Evolutionary conservation across 2,113 vertebrate species (phyloP).

Genomic region (Poecilia latipinna): DNA sequence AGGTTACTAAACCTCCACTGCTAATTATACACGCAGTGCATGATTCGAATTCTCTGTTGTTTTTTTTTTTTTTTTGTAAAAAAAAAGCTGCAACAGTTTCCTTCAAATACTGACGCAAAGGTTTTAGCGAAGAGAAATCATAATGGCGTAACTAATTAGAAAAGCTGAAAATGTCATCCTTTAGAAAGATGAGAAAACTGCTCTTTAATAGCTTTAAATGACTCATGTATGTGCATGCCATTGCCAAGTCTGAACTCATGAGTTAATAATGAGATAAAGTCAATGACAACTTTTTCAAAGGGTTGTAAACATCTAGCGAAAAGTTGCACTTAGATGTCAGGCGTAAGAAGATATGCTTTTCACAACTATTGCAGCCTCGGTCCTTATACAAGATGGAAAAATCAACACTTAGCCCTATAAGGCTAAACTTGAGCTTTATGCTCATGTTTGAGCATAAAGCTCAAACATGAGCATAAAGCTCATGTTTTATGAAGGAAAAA

Average conservation of each 20-base stretch:
- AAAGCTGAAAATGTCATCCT: not conserved
- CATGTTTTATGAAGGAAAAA: slow-evolving; percentile 3
- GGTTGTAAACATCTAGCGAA: slow-evolving; percentile 1
- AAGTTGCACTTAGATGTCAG: slow-evolving; percentile 16
- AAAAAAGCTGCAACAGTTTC: slow-evolving; percentile 15
- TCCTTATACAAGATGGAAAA: slow-evolving; percentile 24
- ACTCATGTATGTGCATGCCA: slow-evolving; percentile 1
- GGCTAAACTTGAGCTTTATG: slow-evolving; percentile 12
- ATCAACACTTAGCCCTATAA: slow-evolving; percentile 11
- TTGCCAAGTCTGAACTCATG: slow-evolving; percentile 9
- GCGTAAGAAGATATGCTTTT: slow-evolving; percentile 34
- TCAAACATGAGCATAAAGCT: no score
- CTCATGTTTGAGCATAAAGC: slow-evolving; percentile 18
- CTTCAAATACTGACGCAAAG: slow-evolving; percentile 17
- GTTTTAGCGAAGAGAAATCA: not conserved
- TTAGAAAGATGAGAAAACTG: slow-evolving; percentile 5
- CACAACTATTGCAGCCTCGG: slow-evolving; percentile 9
- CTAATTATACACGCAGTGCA: slow-evolving; percentile 45
- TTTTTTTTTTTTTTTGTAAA: no score
- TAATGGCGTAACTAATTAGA: not conserved
- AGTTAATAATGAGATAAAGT: slow-evolving; percentile 21
- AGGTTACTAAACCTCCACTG: slow-evolving; percentile 45
- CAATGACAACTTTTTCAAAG: not conserved
- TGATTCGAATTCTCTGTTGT: slow-evolving; percentile 22
- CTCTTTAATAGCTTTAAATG: not conserved